A percentile compares a stretch with the other conserved stretches of the same genome.
Evolutionary conservation across 1,140 invertebrate species (phyloP).

Genomic region (Eufriesea mexicana): DNA sequence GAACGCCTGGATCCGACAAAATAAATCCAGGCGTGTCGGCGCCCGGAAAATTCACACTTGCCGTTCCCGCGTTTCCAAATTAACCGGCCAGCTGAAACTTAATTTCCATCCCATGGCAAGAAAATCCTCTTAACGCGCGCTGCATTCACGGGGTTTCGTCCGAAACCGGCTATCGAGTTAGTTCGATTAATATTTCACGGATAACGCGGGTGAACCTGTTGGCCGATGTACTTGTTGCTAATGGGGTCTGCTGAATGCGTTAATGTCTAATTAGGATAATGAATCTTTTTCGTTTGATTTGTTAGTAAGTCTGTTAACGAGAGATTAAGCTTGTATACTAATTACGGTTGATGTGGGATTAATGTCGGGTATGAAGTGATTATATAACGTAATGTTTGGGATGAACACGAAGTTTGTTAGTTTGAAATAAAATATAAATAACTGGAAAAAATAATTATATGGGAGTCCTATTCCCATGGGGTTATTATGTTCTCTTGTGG

Average conservation of each 20-base stretch:
- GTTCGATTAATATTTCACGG: neutral
- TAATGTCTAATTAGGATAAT: too few relatives aligned
- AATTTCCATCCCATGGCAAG: neutral
- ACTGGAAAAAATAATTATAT: too few relatives aligned
- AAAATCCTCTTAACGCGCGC: neutral
- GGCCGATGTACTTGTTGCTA: neutral
- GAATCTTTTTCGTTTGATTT: too few relatives aligned
- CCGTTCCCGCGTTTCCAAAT: neutral
- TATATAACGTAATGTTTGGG: too few relatives aligned
- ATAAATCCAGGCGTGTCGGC: slow-evolving; percentile 31
- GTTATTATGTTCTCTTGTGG: too few relatives aligned
- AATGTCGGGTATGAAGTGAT: too few relatives aligned
- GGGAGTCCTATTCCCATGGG: too few relatives aligned
- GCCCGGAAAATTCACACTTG: slow-evolving; percentile 5
- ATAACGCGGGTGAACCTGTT: neutral
- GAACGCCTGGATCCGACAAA: slow-evolving; percentile 9
- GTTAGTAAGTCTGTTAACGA: too few relatives aligned
- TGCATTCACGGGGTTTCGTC: neutral
- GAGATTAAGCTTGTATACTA: too few relatives aligned
- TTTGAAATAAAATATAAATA: too few relatives aligned
- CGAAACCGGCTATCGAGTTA: neutral
- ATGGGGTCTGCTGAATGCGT: neutral
- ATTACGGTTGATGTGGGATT: too few relatives aligned
- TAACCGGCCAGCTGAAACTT: neutral
- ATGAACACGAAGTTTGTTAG: too few relatives aligned